Conservation (phyloP, 2,113 vertebrate species). For the Takifugu bimaculatus region DNA sequence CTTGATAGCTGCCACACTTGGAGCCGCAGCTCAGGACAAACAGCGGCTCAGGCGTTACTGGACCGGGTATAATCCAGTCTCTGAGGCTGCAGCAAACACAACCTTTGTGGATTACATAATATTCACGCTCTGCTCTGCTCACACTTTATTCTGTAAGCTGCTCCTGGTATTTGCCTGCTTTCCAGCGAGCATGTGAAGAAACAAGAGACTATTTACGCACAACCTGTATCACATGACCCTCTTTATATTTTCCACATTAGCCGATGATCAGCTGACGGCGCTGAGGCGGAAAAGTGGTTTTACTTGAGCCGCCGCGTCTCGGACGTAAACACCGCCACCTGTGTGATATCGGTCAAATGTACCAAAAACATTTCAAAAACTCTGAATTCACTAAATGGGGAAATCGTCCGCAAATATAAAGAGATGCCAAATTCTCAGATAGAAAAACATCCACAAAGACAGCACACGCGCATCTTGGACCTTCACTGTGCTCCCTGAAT, state of each 20-base stretch:
- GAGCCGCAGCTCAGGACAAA: neutral
- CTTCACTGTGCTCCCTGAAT: neutral
- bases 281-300: neutral
- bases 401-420: neutral
- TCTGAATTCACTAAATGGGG: neutral
- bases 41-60: neutral
- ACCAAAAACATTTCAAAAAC: neutral
- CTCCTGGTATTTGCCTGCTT: slow-evolving; percentile 25
- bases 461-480: too few relatives aligned
- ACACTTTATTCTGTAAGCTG: slow-evolving; percentile 6
- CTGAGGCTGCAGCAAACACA: neutral
- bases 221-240: slow-evolving; percentile 52
- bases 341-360: neutral
- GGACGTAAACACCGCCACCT: slow-evolving; percentile 1
- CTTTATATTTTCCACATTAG: slow-evolving; percentile 55
- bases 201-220: slow-evolving; percentile 40
- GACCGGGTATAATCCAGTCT: neutral
- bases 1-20: too few relatives aligned
- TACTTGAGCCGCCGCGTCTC: neutral
- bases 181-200: slow-evolving; percentile 16
- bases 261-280: slow-evolving; percentile 16
- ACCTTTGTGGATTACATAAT: slow-evolving; percentile 6
- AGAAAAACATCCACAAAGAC: neutral
- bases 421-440: neutral
- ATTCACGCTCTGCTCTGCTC: neutral